phyloP scores from a whole-genome alignment of 1,140 invertebrate species.

The Drosophila miranda region DNA sequence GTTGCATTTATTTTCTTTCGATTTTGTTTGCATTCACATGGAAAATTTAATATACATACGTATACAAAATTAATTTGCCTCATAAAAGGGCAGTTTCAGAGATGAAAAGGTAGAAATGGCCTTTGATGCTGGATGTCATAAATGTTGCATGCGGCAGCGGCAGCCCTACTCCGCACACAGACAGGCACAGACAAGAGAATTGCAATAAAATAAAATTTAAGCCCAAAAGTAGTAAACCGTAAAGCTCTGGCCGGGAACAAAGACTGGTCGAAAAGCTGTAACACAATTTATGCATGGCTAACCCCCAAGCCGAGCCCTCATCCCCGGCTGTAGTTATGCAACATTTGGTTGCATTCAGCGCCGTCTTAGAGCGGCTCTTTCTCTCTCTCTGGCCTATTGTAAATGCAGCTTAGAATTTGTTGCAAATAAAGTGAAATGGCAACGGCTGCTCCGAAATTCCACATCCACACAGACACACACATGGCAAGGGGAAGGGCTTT shows the following conservation, averaged over 20 bases:
- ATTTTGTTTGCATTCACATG: constrained; percentile 43
- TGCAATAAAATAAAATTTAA: constrained; percentile 74
- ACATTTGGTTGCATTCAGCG: constrained; percentile 66
- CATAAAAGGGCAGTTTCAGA: constrained; percentile 54
- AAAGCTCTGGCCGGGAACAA: constrained; percentile 58
- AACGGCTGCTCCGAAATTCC: constrained; percentile 70
- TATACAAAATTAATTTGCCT: constrained; percentile 75
- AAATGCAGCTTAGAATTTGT: constrained; percentile 79
- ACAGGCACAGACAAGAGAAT: constrained; percentile 30
- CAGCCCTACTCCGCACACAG: background rate
- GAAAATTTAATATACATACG: constrained; percentile 56
- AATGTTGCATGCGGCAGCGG: constrained; percentile 56
- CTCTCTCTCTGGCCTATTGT: constrained; percentile 54
- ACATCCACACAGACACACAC: constrained; percentile 42
- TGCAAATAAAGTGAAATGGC: constrained; percentile 79
- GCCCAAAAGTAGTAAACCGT: constrained; percentile 67
- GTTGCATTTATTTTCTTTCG: constrained; percentile 24
- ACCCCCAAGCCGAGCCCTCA: constrained; percentile 13
- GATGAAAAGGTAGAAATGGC: constrained; percentile 3
- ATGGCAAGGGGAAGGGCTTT: background rate
- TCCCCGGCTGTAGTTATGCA: background rate
- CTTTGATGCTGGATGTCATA: constrained; percentile 55
- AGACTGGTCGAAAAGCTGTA: constrained; percentile 63
- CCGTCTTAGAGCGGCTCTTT: constrained; percentile 19
- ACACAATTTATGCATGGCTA: constrained; percentile 74